Conservation (phyloP, 2,888 invertebrate genomes). For the Metacarcinus magister region DNA sequence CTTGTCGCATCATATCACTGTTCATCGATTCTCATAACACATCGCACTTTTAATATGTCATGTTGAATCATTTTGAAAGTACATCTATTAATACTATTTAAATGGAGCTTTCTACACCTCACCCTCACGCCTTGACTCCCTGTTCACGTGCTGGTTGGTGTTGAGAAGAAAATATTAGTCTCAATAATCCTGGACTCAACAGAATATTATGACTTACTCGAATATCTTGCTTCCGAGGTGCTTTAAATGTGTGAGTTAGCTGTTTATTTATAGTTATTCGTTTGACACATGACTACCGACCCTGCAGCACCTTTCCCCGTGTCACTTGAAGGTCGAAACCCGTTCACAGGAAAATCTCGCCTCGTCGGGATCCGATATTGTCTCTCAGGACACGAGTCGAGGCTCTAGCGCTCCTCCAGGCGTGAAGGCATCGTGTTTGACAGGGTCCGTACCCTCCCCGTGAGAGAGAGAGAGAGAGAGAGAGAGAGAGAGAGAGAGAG, state of each 20-base stretch:
- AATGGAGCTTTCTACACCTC: not conserved
- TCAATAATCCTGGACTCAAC: too few species aligned
- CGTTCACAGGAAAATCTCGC: not conserved
- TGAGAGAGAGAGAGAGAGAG: not conserved
- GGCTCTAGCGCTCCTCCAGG: not conserved
- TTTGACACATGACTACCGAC: not conserved
- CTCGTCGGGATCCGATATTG: not conserved
- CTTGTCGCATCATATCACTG: not conserved
- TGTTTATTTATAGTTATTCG: not conserved
- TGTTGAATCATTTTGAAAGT: not conserved
- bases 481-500: not conserved
- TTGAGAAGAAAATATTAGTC: not conserved
- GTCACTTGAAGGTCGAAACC: not conserved
- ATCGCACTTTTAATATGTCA: not conserved
- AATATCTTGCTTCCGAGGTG: not conserved
- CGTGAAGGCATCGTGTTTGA: not conserved
- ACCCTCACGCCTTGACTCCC: not conserved
- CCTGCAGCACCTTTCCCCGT: not conserved
- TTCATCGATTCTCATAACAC: too few species aligned
- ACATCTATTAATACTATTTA: not conserved
- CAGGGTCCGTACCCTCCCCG: too few species aligned
- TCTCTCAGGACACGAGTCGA: not conserved
- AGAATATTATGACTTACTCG: not conserved
- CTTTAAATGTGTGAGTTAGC: not conserved
- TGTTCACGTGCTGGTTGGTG: not conserved